phyloP scores from a whole-genome alignment of 2,888 invertebrate species.

The Caenorhabditis drosophilae region DNA sequence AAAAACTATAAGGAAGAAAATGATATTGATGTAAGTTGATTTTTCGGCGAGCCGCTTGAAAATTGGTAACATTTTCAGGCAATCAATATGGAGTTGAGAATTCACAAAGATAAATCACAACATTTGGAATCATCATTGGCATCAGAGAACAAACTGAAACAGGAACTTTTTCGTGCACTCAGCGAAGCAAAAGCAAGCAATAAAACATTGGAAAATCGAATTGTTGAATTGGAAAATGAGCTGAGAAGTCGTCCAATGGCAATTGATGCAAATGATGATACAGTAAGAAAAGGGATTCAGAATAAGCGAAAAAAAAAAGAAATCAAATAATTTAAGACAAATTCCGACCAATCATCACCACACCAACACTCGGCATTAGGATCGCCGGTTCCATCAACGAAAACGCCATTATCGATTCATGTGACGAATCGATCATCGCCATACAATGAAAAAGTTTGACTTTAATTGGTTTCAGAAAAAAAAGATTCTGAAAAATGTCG shows the following conservation, averaged over 20 bases:
- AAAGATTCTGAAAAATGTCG: too few relatives aligned
- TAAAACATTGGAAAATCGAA: constrained; percentile 21
- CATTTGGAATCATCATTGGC: constrained; percentile 91
- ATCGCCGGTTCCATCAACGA: constrained; percentile 31
- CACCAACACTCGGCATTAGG: constrained; percentile 32
- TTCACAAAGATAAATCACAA: constrained; percentile 85
- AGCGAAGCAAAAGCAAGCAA: constrained; percentile 45
- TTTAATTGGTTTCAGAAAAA: constrained; percentile 4
- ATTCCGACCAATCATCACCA: constrained; percentile 45
- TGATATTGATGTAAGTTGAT: constrained; percentile 45
- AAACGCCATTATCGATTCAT: constrained; percentile 29
- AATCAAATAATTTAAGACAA: constrained; percentile 9
- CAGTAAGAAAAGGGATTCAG: constrained; percentile 6
- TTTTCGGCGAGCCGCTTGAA: too few relatives aligned
- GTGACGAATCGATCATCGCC: constrained; percentile 25
- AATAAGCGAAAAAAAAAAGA: neutral
- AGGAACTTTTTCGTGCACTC: constrained; percentile 85
- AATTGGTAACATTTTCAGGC: too few relatives aligned
- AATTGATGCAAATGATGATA: constrained; percentile 16
- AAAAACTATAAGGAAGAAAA: constrained; percentile 73
- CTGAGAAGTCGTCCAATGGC: constrained; percentile 1
- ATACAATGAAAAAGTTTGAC: constrained; percentile 18
- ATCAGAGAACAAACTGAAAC: constrained; percentile 94
- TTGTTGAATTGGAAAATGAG: constrained; percentile 21
- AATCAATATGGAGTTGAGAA: constrained; percentile 43